Conservation (phyloP, 2,113 vertebrate genomes). For the Cyanoramphus novaezelandiae region DNA sequence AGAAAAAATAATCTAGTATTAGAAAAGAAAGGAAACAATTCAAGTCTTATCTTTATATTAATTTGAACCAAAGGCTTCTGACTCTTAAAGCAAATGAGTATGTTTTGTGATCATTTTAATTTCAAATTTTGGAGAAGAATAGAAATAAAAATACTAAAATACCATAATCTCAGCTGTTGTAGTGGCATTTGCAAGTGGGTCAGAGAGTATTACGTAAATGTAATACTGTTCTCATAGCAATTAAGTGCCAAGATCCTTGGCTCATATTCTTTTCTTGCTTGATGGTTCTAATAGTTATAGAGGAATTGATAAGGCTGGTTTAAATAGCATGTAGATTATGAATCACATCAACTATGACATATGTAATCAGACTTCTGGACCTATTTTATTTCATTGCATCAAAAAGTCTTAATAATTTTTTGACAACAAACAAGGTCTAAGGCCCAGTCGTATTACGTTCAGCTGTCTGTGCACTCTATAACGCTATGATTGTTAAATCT, state of each 20-base stretch:
- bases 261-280: neutral
- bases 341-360: neutral
- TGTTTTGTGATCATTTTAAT: neutral
- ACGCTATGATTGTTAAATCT: neutral
- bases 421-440: neutral
- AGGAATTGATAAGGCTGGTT: neutral
- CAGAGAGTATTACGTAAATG: neutral
- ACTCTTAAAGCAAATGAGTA: neutral
- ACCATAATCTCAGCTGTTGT: neutral
- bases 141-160: neutral
- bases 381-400: neutral
- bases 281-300: neutral
- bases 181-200: neutral
- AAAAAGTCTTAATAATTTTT: neutral
- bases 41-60: neutral
- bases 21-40: neutral
- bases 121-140: neutral
- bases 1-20: neutral
- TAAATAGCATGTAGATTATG: neutral
- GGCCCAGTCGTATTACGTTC: neutral
- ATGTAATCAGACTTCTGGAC: neutral
- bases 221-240: neutral
- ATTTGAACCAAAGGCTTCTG: neutral
- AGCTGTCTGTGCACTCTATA: neutral
- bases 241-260: neutral